These are phyloP conservation scores for Chaetura pelagica DNA, from an alignment of 2,113 vertebrate genomes.

Conservation along the genomic window DNA sequence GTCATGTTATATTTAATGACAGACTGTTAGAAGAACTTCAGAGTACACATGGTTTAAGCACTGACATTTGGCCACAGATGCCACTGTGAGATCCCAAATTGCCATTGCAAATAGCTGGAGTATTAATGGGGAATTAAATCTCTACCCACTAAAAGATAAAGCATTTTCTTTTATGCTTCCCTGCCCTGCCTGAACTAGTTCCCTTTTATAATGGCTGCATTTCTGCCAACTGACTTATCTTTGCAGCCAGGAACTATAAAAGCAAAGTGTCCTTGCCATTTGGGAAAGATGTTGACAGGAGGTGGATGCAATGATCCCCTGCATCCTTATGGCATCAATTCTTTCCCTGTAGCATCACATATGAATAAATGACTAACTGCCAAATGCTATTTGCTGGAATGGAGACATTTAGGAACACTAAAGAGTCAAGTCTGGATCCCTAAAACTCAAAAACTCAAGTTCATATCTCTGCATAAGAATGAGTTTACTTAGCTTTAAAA, in stretches of 20 bases:
- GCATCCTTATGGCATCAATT: conserved; percentile 11
- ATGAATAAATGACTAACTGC: not conserved
- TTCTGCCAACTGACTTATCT: conserved; percentile 38
- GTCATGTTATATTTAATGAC: not conserved
- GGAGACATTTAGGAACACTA: not conserved
- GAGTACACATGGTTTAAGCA: not conserved
- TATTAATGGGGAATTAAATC: conserved; percentile 29
- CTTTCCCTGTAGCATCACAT: not conserved
- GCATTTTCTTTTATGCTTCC: conserved; percentile 18
- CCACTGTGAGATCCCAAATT: not conserved
- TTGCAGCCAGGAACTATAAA: conserved; percentile 20
- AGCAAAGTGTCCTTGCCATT: conserved; percentile 38
- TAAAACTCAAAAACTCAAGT: not conserved
- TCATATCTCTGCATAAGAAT: not conserved
- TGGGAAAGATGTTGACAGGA: conserved; percentile 45
- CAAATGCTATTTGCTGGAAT: not conserved
- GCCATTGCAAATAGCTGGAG: not conserved
- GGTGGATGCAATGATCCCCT: conserved; percentile 26
- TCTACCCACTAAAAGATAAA: conserved; percentile 1
- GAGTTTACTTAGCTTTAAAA: not conserved
- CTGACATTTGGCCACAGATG: conserved; percentile 8
- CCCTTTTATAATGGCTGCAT: not conserved
- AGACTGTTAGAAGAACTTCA: not conserved
- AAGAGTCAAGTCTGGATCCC: not conserved
- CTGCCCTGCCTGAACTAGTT: conserved; percentile 33